A percentile compares a stretch with the other conserved stretches of the same genome.
These are phyloP conservation scores for Saturnia japonica DNA, from an alignment of 2,888 invertebrate species.

Conservation along the genomic window DNA sequence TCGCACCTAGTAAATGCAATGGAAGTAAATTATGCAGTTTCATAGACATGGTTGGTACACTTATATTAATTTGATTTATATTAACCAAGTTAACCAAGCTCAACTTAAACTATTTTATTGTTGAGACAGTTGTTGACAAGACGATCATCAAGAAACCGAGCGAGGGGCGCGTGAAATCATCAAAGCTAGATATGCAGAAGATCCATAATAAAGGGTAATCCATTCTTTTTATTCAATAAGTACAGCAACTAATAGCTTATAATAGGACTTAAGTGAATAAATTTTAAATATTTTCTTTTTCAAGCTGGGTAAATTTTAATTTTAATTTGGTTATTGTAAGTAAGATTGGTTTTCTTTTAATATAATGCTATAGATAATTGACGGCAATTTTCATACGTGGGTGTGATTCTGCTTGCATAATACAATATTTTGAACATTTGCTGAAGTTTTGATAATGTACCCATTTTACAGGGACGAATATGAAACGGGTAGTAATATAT, in stretches of 20 bases:
- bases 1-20: constrained; percentile 48
- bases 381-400: too few species aligned
- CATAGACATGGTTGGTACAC: constrained; percentile 58
- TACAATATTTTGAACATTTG: too few species aligned
- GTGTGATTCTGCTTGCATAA: background rate
- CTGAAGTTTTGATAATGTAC: background rate
- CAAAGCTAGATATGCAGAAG: constrained; percentile 39
- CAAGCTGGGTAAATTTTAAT: too few species aligned
- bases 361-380: too few species aligned
- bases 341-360: too few species aligned
- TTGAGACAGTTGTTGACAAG: constrained; percentile 55
- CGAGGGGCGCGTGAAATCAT: constrained; percentile 52
- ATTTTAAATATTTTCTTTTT: too few species aligned
- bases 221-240: background rate
- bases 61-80: background rate
- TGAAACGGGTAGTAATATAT: constrained; percentile 34
- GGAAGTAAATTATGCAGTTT: constrained; percentile 51
- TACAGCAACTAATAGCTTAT: background rate
- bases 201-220: constrained; percentile 45
- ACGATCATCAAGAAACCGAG: constrained; percentile 51
- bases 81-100: background rate
- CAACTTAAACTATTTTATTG: constrained; percentile 26
- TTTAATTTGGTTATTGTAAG: too few species aligned
- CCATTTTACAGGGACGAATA: constrained; percentile 38
- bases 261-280: too few species aligned